A percentile compares a stretch with the other conserved stretches of the same genome.
Conservation (phyloP, 2,888 invertebrate genomes). For the Lottia scabra region DNA sequence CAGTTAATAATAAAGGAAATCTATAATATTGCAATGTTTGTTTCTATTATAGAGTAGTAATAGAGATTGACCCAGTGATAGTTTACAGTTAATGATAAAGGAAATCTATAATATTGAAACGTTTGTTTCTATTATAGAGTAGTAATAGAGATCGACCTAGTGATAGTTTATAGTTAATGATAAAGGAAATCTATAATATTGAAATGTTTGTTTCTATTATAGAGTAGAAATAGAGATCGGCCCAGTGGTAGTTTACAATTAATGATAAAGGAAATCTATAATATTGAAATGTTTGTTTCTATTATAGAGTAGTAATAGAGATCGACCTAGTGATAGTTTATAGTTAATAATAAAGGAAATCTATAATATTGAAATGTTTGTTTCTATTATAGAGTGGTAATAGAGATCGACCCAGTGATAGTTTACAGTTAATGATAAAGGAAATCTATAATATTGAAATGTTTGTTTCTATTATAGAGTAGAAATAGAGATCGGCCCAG, state of each 20-base stretch:
- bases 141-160: slow-evolving; percentile 68
- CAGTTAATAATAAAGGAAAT: slow-evolving; percentile 67
- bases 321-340: slow-evolving; percentile 69
- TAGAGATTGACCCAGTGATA: slow-evolving; percentile 68
- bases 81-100: slow-evolving; percentile 70
- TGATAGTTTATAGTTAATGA: slow-evolving; percentile 70
- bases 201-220: slow-evolving; percentile 24
- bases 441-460: too few relatives aligned
- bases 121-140: slow-evolving; percentile 55
- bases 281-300: background rate
- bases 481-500: slow-evolving; percentile 68
- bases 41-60: slow-evolving; percentile 64
- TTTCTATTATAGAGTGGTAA: slow-evolving; percentile 64
- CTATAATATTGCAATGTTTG: too few relatives aligned
- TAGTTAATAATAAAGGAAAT: slow-evolving; percentile 67
- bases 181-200: too few relatives aligned
- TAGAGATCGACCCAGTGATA: slow-evolving; percentile 68
- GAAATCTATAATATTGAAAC: too few relatives aligned
- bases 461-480: slow-evolving; percentile 55
- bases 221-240: slow-evolving; percentile 69
- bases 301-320: slow-evolving; percentile 67
- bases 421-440: slow-evolving; percentile 70
- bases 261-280: slow-evolving; percentile 50
- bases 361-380: too few relatives aligned
- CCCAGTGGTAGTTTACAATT: slow-evolving; percentile 70